Percentiles rank a stretch among this genome's conserved stretches.
These are phyloP conservation scores for Enteromius viviparus DNA, from an alignment of 2,797 vertebrate species.

Conservation along the genomic window DNA sequence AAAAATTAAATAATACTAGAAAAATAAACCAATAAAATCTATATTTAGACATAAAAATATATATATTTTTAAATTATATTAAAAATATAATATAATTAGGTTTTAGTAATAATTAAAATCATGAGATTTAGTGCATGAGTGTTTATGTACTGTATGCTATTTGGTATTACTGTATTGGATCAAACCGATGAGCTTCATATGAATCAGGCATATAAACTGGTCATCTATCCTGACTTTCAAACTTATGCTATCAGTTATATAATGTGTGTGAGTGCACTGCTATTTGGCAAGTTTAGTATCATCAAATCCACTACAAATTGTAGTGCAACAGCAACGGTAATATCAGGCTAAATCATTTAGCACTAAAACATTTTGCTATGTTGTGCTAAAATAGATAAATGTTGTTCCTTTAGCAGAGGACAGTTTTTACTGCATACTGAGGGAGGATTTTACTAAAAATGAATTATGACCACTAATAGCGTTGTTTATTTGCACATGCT, in stretches of 20 bases:
- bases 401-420: not conserved
- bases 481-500: not conserved
- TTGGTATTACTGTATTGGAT: not conserved
- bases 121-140: too few relatives aligned
- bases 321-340: not conserved
- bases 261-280: not conserved
- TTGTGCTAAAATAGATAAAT: conserved; percentile 5
- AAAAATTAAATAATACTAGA: not conserved
- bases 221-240: not conserved
- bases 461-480: too few relatives aligned
- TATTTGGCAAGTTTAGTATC: not conserved
- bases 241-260: not conserved
- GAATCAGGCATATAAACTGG: not conserved
- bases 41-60: not conserved
- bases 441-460: not conserved
- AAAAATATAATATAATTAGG: not conserved
- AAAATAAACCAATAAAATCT: not conserved
- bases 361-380: not conserved
- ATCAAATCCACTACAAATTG: not conserved
- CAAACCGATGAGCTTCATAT: not conserved
- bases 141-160: not conserved
- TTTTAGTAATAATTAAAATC: not conserved
- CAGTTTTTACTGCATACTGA: not conserved
- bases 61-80: too few relatives aligned
- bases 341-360: conserved; percentile 4